phyloP scores from a whole-genome alignment of 1,140 invertebrate genomes.

The Drosophila pandora region DNA sequence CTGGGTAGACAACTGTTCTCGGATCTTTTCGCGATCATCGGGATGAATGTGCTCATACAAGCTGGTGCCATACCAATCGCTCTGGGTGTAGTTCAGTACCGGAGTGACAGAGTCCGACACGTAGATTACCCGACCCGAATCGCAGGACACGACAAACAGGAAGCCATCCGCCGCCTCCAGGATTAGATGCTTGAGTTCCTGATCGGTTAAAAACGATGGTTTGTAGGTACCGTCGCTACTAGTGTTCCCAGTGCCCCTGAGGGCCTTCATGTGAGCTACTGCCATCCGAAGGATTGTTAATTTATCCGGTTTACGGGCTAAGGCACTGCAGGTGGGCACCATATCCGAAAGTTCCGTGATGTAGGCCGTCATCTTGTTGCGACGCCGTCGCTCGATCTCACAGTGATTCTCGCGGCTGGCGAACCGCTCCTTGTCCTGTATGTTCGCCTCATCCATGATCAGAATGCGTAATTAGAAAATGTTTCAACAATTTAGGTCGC shows the following conservation, averaged over 20 bases:
- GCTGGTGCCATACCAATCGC: constrained; percentile 98
- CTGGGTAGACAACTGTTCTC: constrained; percentile 98
- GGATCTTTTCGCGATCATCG: constrained; percentile 98
- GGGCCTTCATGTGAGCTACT: constrained; percentile 99
- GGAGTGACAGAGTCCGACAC: constrained; percentile 99
- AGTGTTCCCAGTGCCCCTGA: constrained; percentile 94
- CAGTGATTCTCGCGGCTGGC: constrained; percentile 99
- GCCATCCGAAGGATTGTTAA: constrained; percentile 99
- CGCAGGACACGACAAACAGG: constrained; percentile 99
- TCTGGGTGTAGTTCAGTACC: constrained; percentile 97
- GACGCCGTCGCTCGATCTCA: constrained; percentile 98
- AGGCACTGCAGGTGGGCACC: constrained; percentile 99
- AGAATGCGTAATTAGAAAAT: constrained; percentile 72
- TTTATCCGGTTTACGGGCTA: constrained; percentile 99
- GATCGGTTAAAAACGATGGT: constrained; percentile 99
- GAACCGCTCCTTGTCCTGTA: constrained; percentile 97
- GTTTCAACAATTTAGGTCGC: constrained; percentile 67
- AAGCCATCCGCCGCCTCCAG: constrained; percentile 99
- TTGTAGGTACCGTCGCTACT: constrained; percentile 97
- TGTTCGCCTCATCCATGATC: constrained; percentile 94
- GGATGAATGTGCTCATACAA: constrained; percentile 98
- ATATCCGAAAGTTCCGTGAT: constrained; percentile 99
- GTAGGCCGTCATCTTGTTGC: constrained; percentile 99
- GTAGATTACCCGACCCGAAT: constrained; percentile 98
- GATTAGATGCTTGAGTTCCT: constrained; percentile 99